Evolutionary conservation across 2,113 vertebrate species (phyloP).

Genomic region (Pterocles burchelli): DNA sequence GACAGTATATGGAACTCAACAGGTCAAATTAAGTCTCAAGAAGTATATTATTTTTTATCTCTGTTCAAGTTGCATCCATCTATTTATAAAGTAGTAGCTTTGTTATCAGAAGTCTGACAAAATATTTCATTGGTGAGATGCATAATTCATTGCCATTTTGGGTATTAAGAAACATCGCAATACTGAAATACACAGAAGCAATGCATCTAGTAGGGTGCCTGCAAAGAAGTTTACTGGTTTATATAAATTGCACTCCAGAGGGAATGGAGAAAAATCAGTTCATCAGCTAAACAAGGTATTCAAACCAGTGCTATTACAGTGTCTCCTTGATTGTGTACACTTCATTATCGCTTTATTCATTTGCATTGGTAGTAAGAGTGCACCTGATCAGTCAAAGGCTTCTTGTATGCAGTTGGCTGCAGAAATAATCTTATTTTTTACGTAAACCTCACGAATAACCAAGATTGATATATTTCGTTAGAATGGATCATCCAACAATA

Average conservation of each 20-base stretch:
- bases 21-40: neutral
- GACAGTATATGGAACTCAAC: neutral
- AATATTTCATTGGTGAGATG: neutral
- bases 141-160: neutral
- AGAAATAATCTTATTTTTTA: neutral
- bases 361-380: neutral
- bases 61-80: neutral
- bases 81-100: constrained; percentile 16
- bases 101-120: neutral
- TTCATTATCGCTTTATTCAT: neutral
- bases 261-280: neutral
- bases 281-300: neutral
- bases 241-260: neutral
- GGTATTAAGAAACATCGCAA: neutral
- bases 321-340: neutral
- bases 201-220: neutral
- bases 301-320: neutral
- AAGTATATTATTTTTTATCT: neutral
- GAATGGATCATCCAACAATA: neutral
- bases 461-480: neutral
- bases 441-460: neutral
- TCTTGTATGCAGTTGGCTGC: neutral
- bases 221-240: neutral
- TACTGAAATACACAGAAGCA: neutral
- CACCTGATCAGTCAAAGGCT: neutral